These are phyloP conservation scores for Eupsilia transversa DNA, from an alignment of 2,888 invertebrate species.

Conservation along the genomic window DNA sequence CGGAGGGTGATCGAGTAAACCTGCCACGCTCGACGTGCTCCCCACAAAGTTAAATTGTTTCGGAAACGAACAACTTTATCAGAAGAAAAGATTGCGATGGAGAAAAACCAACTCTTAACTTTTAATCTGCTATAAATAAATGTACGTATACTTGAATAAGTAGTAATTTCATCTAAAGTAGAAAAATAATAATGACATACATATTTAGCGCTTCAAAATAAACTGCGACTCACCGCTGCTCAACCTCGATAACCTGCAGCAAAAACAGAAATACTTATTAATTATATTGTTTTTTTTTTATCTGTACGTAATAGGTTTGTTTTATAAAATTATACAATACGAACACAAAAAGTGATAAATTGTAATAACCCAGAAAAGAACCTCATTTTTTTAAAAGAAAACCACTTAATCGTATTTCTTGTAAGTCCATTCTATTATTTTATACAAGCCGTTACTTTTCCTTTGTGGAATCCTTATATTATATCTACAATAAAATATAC, in stretches of 20 bases:
- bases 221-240: slow-evolving; percentile 42
- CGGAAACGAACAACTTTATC: slow-evolving; percentile 43
- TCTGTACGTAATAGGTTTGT: not conserved
- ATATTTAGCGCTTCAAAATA: too few relatives aligned
- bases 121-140: slow-evolving; percentile 12
- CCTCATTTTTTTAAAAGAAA: slow-evolving; percentile 9
- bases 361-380: not conserved
- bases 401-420: slow-evolving; percentile 30
- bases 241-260: slow-evolving; percentile 34
- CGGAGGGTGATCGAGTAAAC: slow-evolving; percentile 16
- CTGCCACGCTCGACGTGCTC: slow-evolving; percentile 19
- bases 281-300: not conserved
- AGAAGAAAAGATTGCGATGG: slow-evolving; percentile 13
- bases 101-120: slow-evolving; percentile 4
- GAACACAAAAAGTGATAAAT: not conserved
- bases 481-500: slow-evolving; percentile 55
- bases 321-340: not conserved
- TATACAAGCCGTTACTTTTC: slow-evolving; percentile 43
- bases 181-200: too few relatives aligned
- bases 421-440: slow-evolving; percentile 37
- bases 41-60: slow-evolving; percentile 60
- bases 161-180: not conserved
- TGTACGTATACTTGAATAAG: not conserved
- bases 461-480: slow-evolving; percentile 47
- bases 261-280: slow-evolving; percentile 8